These are phyloP conservation scores for Temnothorax nylanderi DNA, from an alignment of 1,140 invertebrate species.

Conservation along the genomic window DNA sequence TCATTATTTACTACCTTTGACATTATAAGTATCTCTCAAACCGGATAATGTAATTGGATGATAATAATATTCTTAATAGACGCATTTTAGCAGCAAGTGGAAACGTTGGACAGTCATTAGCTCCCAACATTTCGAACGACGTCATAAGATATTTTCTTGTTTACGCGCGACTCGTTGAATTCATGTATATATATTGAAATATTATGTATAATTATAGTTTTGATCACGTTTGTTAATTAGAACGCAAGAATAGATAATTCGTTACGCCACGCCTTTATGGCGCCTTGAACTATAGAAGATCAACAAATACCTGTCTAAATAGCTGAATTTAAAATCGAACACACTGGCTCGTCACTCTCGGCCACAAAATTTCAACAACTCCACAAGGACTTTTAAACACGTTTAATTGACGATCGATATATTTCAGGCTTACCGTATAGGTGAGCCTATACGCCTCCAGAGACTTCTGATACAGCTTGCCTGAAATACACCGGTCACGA, in stretches of 20 bases:
- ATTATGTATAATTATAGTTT: background rate
- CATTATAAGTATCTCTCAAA: background rate
- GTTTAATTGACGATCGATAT: conserved; percentile 39
- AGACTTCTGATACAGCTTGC: conserved; percentile 30
- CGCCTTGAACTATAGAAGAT: background rate
- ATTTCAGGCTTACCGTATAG: conserved; percentile 13
- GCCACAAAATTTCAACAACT: conserved; percentile 26
- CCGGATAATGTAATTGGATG: background rate
- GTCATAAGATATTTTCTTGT: background rate
- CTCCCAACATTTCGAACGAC: background rate
- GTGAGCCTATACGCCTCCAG: background rate
- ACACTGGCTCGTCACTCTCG: background rate
- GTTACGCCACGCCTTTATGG: background rate
- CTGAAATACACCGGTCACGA: background rate
- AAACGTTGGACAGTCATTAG: background rate
- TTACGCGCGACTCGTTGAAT: background rate
- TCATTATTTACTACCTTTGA: background rate
- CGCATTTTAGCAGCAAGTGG: background rate
- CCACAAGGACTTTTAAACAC: background rate
- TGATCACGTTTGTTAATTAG: background rate
- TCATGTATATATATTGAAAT: background rate
- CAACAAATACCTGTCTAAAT: conserved; percentile 20
- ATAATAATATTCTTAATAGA: background rate
- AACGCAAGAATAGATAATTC: background rate
- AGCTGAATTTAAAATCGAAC: background rate